Evolutionary conservation across 2,797 vertebrate species (phyloP).

Genomic region (Fringilla coelebs): DNA sequence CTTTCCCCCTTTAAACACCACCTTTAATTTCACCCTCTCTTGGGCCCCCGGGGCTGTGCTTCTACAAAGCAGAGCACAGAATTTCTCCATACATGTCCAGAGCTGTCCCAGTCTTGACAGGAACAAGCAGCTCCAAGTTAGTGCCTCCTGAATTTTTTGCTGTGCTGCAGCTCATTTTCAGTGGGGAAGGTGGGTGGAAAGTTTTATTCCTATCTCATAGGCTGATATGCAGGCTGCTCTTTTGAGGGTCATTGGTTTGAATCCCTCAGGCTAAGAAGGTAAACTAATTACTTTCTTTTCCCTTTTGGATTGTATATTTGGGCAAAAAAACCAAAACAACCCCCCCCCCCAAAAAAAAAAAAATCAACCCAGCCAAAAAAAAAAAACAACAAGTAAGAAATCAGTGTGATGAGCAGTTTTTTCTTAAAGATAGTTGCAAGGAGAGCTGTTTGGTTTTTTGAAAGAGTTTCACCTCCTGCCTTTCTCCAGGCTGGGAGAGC

Average conservation of each 20-base stretch:
- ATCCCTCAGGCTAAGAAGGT: background rate
- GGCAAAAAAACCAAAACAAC: rapidly evolving
- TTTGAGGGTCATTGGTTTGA: background rate
- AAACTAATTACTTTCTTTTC: background rate
- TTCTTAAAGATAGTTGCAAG: background rate
- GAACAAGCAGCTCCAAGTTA: background rate
- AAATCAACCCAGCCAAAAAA: background rate
- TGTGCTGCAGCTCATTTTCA: background rate
- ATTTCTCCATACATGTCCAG: background rate
- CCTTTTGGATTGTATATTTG: background rate
- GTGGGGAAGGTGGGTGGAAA: background rate
- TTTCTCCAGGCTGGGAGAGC: background rate
- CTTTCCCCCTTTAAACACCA: background rate
- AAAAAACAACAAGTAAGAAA: background rate
- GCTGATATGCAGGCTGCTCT: background rate
- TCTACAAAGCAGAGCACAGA: background rate
- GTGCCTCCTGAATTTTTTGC: background rate
- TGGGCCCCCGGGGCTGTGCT: background rate
- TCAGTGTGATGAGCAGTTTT: background rate
- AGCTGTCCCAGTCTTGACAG: background rate
- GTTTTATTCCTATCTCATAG: background rate
- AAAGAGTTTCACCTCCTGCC: background rate
- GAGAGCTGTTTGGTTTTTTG: background rate
- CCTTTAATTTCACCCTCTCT: background rate
- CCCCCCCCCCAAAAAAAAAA: rapidly evolving